Conservation (phyloP, 1,140 invertebrate species). For the Latrodectus geometricus region DNA sequence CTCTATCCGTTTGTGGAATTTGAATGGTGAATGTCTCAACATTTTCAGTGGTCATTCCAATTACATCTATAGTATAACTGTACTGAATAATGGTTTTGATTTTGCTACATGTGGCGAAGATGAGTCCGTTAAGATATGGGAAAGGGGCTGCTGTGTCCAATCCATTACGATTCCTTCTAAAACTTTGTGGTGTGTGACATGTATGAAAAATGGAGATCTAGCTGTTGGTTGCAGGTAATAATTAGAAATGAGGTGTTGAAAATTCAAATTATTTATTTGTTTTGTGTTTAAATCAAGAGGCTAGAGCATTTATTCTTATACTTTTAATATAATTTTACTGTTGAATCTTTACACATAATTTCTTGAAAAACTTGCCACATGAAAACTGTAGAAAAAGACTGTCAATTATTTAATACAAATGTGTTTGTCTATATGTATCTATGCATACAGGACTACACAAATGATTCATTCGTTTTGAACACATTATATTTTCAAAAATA, state of each 20-base stretch:
- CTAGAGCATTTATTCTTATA: no score
- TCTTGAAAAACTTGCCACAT: no score
- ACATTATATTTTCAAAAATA: no score
- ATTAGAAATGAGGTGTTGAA: conserved; percentile 1
- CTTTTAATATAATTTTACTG: no score
- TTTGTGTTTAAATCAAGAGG: no score
- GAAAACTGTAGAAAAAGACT: no score
- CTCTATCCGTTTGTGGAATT: conserved; percentile 82
- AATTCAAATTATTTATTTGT: conserved; percentile 14
- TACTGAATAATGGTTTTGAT: conserved; percentile 74
- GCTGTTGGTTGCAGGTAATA: conserved; percentile 82
- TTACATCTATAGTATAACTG: conserved; percentile 76
- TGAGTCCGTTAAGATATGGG: conserved; percentile 86
- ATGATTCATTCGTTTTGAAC: no score
- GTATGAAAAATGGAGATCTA: conserved; percentile 87
- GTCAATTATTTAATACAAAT: no score
- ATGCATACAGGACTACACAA: no score
- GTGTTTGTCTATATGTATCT: no score
- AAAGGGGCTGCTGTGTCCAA: conserved; percentile 74
- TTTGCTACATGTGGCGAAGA: conserved; percentile 89
- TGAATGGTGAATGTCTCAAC: conserved; percentile 81
- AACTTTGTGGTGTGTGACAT: conserved; percentile 88
- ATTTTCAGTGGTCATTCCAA: conserved; percentile 84
- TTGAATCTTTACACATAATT: no score
- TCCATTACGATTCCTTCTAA: conserved; percentile 84